phyloP scores from a whole-genome alignment of 2,888 invertebrate species.

The Rhamphomyia laevipes region DNA sequence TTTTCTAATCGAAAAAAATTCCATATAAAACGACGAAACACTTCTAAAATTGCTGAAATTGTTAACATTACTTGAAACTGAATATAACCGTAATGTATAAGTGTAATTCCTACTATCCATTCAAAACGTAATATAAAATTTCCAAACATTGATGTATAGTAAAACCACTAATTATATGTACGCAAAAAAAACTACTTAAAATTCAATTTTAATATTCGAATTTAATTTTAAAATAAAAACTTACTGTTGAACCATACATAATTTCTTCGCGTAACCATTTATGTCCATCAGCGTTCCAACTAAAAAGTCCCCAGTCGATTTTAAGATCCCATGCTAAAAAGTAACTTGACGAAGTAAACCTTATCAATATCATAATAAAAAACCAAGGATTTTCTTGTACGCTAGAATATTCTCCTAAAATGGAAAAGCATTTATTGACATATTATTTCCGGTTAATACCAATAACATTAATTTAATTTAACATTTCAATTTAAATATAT shows the following conservation, averaged over 20 bases:
- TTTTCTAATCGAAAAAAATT: slow-evolving; percentile 99
- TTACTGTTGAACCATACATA: slow-evolving; percentile 70
- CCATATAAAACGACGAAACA: slow-evolving; percentile 94
- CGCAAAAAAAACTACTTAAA: no score
- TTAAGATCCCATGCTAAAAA: slow-evolving; percentile 97
- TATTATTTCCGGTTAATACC: no score
- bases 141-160: slow-evolving; percentile 93
- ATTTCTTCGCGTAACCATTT: slow-evolving; percentile 86
- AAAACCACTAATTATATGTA: slow-evolving; percentile 53
- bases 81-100: slow-evolving; percentile 66
- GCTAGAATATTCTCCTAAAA: slow-evolving; percentile 53
- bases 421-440: slow-evolving; percentile 91
- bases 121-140: slow-evolving; percentile 86
- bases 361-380: slow-evolving; percentile 79
- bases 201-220: no score
- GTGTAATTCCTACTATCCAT: slow-evolving; percentile 74
- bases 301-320: slow-evolving; percentile 98
- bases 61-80: slow-evolving; percentile 74
- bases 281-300: slow-evolving; percentile 80
- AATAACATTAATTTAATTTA: no score
- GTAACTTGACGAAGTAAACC: slow-evolving; percentile 81
- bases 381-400: slow-evolving; percentile 71
- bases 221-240: no score
- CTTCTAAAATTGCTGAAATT: slow-evolving; percentile 73
- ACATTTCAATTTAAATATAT: no score